Percentiles rank a stretch among this genome's conserved stretches.
Evolutionary conservation across 2,888 invertebrate species (phyloP).

Genomic region (Pachymerium ferrugineum): DNA sequence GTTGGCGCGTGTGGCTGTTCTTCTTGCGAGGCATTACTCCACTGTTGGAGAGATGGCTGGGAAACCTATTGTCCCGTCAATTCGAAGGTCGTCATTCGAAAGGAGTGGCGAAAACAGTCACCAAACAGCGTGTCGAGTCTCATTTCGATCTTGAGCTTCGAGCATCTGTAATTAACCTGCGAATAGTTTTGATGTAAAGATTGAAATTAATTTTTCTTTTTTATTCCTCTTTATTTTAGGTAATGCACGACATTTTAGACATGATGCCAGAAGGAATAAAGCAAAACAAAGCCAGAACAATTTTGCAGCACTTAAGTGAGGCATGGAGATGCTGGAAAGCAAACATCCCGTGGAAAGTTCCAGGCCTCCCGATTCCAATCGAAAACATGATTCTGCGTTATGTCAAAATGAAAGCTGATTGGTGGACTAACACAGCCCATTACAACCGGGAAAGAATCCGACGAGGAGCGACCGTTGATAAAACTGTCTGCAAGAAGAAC

Average conservation of each 20-base stretch:
- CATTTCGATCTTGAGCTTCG: constrained; percentile 98
- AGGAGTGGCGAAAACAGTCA: constrained; percentile 99
- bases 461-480: constrained; percentile 99
- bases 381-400: constrained; percentile 99
- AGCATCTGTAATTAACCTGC: constrained; percentile 63
- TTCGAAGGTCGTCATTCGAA: constrained; percentile 99
- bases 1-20: constrained; percentile 99
- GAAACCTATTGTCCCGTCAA: constrained; percentile 94
- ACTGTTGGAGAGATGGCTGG: constrained; percentile 95
- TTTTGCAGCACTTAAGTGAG: constrained; percentile 96
- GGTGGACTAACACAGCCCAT: constrained; percentile 99
- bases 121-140: constrained; percentile 98
- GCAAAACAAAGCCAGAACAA: constrained; percentile 98
- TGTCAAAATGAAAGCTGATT: constrained; percentile 99
- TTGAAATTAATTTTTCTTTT: not conserved
- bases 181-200: not conserved
- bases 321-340: constrained; percentile 99
- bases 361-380: constrained; percentile 96
- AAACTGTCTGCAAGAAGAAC: constrained; percentile 99
- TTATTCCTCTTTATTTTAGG: constrained; percentile 38
- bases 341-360: constrained; percentile 99
- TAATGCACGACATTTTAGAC: constrained; percentile 92
- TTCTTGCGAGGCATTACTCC: constrained; percentile 99
- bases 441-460: constrained; percentile 98
- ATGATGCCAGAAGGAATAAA: constrained; percentile 99